Evolutionary conservation across 1,140 invertebrate species (phyloP).

Genomic region (Drosophila nigrodunni): DNA sequence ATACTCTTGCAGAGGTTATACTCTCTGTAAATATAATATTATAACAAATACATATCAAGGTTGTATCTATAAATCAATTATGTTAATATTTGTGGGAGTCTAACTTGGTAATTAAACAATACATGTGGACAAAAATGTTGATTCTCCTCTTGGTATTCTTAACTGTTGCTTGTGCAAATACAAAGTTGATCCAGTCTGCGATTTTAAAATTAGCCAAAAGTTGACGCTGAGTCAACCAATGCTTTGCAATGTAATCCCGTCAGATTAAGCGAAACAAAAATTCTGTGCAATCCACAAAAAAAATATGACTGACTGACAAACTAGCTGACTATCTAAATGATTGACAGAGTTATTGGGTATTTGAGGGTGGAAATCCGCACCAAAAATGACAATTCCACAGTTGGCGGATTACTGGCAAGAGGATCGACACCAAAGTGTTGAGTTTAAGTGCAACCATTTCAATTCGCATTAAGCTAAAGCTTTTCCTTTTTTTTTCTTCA

Average conservation of each 20-base stretch:
- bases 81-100: too few relatives aligned
- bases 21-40: too few relatives aligned
- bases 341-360: background rate
- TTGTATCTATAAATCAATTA: too few relatives aligned
- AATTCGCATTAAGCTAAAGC: constrained; percentile 68
- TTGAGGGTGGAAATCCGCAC: background rate
- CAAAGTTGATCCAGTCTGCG: too few relatives aligned
- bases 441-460: constrained; percentile 65
- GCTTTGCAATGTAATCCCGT: background rate
- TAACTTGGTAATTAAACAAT: too few relatives aligned
- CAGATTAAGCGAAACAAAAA: background rate
- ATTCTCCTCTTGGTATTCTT: too few relatives aligned
- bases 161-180: too few relatives aligned
- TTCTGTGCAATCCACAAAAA: background rate
- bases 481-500: constrained; percentile 28
- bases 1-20: too few relatives aligned
- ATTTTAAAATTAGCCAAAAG: too few relatives aligned
- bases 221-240: too few relatives aligned
- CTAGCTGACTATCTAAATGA: constrained; percentile 17
- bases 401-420: constrained; percentile 4
- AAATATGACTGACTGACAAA: constrained; percentile 19
- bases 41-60: too few relatives aligned
- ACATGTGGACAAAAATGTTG: too few relatives aligned
- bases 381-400: constrained; percentile 16
- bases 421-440: constrained; percentile 51